Conservation (phyloP, 2,113 vertebrate species). For the Callaeas wilsoni region DNA sequence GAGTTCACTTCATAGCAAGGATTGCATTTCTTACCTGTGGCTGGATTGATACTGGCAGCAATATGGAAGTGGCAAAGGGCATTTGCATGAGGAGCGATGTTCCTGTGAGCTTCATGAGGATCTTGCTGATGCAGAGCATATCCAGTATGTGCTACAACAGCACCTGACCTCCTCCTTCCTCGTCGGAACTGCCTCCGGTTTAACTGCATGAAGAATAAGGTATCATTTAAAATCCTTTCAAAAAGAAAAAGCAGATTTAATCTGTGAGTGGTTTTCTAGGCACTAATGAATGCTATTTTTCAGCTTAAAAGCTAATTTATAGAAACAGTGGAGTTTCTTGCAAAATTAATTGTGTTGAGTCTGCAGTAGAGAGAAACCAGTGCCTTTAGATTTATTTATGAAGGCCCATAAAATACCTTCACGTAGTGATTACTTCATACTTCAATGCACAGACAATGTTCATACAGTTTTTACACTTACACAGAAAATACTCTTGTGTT, state of each 20-base stretch:
- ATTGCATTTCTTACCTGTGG: slow-evolving; percentile 76
- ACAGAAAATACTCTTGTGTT: neutral
- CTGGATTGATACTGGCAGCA: slow-evolving; percentile 97
- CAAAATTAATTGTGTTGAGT: neutral
- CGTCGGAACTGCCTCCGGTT: slow-evolving; percentile 80
- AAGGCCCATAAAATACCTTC: neutral
- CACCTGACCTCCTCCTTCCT: slow-evolving; percentile 74
- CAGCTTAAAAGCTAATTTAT: neutral
- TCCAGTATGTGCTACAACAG: slow-evolving; percentile 81
- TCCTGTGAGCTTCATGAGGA: slow-evolving; percentile 80
- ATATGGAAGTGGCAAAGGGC: slow-evolving; percentile 98
- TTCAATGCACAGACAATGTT: neutral
- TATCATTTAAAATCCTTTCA: slow-evolving; percentile 4
- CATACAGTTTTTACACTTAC: neutral
- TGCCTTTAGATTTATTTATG: neutral
- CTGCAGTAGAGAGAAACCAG: neutral
- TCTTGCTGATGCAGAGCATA: slow-evolving; percentile 83
- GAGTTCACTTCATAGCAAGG: neutral
- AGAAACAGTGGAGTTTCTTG: neutral
- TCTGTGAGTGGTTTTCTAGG: neutral
- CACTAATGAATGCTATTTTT: neutral
- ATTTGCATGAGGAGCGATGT: slow-evolving; percentile 79
- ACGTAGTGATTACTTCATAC: neutral
- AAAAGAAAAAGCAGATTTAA: neutral
- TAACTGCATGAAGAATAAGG: slow-evolving; percentile 67